phyloP scores from a whole-genome alignment of 2,888 invertebrate genomes.

The Leptopilina drosophilae region DNA sequence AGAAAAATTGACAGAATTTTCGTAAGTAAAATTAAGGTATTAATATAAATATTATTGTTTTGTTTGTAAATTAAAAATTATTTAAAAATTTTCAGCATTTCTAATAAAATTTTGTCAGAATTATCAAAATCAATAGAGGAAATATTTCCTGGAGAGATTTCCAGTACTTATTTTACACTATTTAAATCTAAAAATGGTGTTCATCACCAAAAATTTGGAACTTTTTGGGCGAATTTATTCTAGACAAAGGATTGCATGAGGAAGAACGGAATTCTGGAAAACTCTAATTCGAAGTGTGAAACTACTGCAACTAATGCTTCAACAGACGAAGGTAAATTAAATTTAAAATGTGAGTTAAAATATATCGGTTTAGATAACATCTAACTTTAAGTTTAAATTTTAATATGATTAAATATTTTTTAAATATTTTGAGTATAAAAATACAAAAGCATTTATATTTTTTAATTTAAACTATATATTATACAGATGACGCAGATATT shows the following conservation, averaged over 20 bases:
- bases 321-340: not conserved
- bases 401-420: too few species aligned
- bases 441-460: too few species aligned
- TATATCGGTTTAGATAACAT: too few species aligned
- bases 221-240: not conserved
- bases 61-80: too few species aligned
- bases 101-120: not conserved
- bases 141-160: slow-evolving; percentile 6
- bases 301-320: not conserved
- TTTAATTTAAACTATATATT: too few species aligned
- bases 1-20: too few species aligned
- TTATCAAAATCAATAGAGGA: not conserved
- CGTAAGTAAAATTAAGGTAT: too few species aligned
- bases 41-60: too few species aligned
- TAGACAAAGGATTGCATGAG: not conserved
- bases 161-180: not conserved
- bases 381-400: too few species aligned
- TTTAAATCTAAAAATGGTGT: not conserved
- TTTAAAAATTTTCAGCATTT: not conserved
- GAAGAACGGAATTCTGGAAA: not conserved
- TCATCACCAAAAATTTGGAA: not conserved
- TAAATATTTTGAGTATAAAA: too few species aligned
- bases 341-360: not conserved
- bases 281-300: not conserved
- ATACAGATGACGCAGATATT: not conserved